These are phyloP conservation scores for Tipula lateralis DNA, from an alignment of 2,888 invertebrate species.

Conservation along the genomic window DNA sequence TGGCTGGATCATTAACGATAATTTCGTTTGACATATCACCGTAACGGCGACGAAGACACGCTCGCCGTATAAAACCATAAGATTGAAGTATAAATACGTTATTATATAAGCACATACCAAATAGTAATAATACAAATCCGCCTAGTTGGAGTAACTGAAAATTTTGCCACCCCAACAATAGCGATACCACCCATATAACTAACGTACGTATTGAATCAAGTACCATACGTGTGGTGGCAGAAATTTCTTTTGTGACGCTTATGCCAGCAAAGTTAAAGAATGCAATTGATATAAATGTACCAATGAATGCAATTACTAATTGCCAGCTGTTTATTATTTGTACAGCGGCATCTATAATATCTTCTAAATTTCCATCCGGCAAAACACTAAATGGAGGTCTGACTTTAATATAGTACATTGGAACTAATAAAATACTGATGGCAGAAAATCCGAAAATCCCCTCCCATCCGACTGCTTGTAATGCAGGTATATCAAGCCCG, in stretches of 20 bases:
- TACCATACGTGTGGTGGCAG: slow-evolving; percentile 87
- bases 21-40: slow-evolving; percentile 37
- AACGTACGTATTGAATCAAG: slow-evolving; percentile 83
- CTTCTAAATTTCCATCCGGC: slow-evolving; percentile 72
- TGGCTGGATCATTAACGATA: slow-evolving; percentile 36
- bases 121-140: slow-evolving; percentile 69
- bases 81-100: slow-evolving; percentile 51
- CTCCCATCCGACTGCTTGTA: slow-evolving; percentile 93
- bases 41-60: slow-evolving; percentile 41
- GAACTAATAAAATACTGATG: slow-evolving; percentile 60
- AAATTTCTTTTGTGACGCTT: slow-evolving; percentile 88
- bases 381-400: slow-evolving; percentile 72
- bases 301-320: slow-evolving; percentile 62
- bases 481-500: slow-evolving; percentile 77
- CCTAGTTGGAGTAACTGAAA: slow-evolving; percentile 73
- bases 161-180: slow-evolving; percentile 69
- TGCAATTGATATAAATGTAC: slow-evolving; percentile 76
- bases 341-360: slow-evolving; percentile 74
- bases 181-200: slow-evolving; percentile 81
- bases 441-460: slow-evolving; percentile 70
- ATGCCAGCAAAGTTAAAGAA: slow-evolving; percentile 91
- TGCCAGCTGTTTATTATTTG: slow-evolving; percentile 64
- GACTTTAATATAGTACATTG: slow-evolving; percentile 76
- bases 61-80: slow-evolving; percentile 38
- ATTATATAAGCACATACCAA: slow-evolving; percentile 83